Evolutionary conservation across 2,797 vertebrate species (phyloP), one percentile per base, ranked within the genome.

Genomic region (Semotilus atromaculatus): DNA sequence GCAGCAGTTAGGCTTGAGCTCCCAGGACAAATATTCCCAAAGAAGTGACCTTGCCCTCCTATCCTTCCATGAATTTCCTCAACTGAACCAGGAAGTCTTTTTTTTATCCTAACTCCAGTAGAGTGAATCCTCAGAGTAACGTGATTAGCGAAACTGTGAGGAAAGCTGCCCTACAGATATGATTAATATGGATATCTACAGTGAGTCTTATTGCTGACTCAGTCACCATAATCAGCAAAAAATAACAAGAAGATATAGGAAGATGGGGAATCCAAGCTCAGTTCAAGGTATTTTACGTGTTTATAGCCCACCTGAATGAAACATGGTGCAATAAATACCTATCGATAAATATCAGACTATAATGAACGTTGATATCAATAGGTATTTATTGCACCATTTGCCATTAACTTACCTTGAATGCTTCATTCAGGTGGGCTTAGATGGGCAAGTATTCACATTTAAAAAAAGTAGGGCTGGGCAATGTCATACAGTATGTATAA

Each of bases 161-260:
- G 34, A 81, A 55, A 71, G 67, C n/a, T 58, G n/a, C n/a, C 79
- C 34, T 70, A 48, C 66, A 71, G 66, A 38, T 66, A 81, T 70
- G 48, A 81, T 81, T 81, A 70, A 81, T 81, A 71, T 81, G 66
- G 45, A 81, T 71, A 36, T 81, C 16, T 29, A n/a, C 34, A 40
- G 31, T 26, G 34, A 58, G 34, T 40, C 45, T 70, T 68, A 26
- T 51, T 80, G 45, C 45, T 68, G 45, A 53, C 48, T 55, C 38
- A 77, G 36, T 62, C 36, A 26, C 53, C 51, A 38, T 80, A 18
- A 80, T 80, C 79, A 81, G 34, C 16, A 58, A 19, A 81, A 81
- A 40, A 81, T 19, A 58, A 58, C 34, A 60, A 40, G 36, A 29
- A 14, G 5, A 40, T 19, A 40, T 26, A 38, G 1, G 53, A 58